These are phyloP conservation scores for Drosophila nigricruria DNA, from an alignment of 2,888 invertebrate species.

Conservation along the genomic window DNA sequence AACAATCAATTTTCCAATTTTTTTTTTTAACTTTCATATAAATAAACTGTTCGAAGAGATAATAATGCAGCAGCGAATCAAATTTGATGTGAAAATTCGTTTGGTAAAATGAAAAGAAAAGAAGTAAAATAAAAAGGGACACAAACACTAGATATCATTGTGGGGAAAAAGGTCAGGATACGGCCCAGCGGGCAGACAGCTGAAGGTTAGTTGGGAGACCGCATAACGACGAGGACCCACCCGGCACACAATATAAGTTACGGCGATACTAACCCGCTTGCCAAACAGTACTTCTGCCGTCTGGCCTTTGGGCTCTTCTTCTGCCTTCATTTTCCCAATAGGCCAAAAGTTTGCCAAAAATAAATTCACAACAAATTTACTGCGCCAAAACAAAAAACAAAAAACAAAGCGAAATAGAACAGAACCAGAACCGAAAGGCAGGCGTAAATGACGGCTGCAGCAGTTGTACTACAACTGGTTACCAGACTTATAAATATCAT, in stretches of 20 bases:
- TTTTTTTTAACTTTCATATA: slow-evolving; percentile 8
- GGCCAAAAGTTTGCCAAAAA: slow-evolving; percentile 59
- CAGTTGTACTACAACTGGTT: slow-evolving; percentile 43
- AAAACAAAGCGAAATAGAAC: background rate
- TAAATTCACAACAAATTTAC: slow-evolving; percentile 62
- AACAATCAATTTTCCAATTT: slow-evolving; percentile 31
- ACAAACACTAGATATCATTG: slow-evolving; percentile 44
- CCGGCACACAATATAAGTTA: slow-evolving; percentile 36
- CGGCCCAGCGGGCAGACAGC: slow-evolving; percentile 47
- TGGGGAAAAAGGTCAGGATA: slow-evolving; percentile 52
- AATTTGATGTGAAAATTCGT: slow-evolving; percentile 25
- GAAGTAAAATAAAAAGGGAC: slow-evolving; percentile 7
- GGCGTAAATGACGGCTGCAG: slow-evolving; percentile 44
- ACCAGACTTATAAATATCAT: slow-evolving; percentile 19
- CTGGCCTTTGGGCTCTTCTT: background rate
- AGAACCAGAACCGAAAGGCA: slow-evolving; percentile 7
- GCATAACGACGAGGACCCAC: slow-evolving; percentile 20
- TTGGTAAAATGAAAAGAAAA: slow-evolving; percentile 15
- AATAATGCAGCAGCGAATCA: slow-evolving; percentile 40
- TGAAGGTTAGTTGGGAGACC: slow-evolving; percentile 46
- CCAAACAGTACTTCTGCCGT: slow-evolving; percentile 10
- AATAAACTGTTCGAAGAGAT: slow-evolving; percentile 31
- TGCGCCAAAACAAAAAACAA: slow-evolving; percentile 43
- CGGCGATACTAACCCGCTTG: slow-evolving; percentile 35
- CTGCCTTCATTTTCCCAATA: slow-evolving; percentile 50